A percentile compares a stretch with the other conserved stretches of the same genome.
Evolutionary conservation across 2,797 vertebrate genomes (phyloP).

Genomic region (Enteromius treurensis): DNA sequence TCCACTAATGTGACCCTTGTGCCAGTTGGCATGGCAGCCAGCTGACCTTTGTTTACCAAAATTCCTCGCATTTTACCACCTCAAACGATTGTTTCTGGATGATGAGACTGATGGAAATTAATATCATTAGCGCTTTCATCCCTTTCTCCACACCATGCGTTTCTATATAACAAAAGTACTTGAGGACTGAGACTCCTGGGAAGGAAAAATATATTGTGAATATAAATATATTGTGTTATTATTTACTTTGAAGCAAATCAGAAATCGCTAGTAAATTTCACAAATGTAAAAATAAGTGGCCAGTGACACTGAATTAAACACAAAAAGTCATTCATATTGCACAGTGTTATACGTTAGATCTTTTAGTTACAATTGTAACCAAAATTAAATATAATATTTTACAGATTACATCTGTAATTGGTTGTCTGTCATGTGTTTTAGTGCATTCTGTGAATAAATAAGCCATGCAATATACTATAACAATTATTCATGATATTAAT

Average conservation of each 20-base stretch:
- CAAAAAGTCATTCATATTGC: neutral
- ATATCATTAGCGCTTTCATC: neutral
- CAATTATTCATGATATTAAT: neutral
- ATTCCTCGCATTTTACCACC: neutral
- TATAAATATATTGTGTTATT: neutral
- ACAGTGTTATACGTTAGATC: neutral
- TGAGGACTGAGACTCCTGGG: neutral
- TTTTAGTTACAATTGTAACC: neutral
- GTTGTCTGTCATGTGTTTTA: neutral
- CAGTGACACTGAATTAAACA: neutral
- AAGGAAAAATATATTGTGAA: neutral
- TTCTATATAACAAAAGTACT: neutral
- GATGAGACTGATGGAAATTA: neutral
- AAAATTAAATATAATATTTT: neutral
- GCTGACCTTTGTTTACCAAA: conserved; percentile 32
- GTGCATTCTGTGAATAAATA: neutral
- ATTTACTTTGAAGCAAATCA: neutral
- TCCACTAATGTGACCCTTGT: conserved; percentile 28
- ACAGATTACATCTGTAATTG: neutral
- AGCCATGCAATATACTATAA: neutral
- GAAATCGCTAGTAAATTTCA: too few relatives aligned
- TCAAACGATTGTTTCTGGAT: neutral
- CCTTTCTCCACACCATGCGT: neutral
- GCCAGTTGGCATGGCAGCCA: neutral
- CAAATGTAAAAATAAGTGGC: neutral